A percentile compares a stretch with the other conserved stretches of the same genome.
Conservation (phyloP, 2,888 invertebrate species). For the Drosophila austrosaltans region DNA sequence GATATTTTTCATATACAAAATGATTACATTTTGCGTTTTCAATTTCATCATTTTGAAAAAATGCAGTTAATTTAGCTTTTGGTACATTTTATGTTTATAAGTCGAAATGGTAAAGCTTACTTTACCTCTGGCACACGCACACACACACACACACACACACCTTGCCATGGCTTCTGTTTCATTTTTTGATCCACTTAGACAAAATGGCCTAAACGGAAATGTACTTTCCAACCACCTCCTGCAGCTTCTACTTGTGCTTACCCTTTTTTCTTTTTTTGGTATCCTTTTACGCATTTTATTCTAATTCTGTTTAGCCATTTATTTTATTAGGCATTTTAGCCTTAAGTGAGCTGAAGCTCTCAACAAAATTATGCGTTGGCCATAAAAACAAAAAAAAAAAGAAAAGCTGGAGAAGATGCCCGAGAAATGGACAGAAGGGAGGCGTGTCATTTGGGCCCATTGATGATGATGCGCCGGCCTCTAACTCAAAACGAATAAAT, state of each 20-base stretch:
- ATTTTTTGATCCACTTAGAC: not conserved
- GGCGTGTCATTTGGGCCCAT: conserved; percentile 33
- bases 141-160: not conserved
- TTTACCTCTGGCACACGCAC: not conserved
- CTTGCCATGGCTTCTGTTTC: not conserved
- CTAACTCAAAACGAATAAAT: conserved; percentile 24
- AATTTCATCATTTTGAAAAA: not conserved
- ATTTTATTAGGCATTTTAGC: conserved; percentile 70
- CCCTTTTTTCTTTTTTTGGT: not conserved
- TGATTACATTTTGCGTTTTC: too few species aligned
- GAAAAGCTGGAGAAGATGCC: conserved; percentile 2
- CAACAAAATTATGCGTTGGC: conserved; percentile 74
- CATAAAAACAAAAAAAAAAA: conserved; percentile 53
- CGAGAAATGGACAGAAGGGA: conserved; percentile 43
- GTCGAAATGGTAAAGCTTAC: too few species aligned
- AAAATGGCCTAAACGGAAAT: not conserved
- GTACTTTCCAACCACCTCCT: not conserved
- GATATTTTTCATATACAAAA: too few species aligned
- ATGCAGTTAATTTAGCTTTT: too few species aligned
- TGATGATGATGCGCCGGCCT: conserved; percentile 2
- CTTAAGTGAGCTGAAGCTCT: conserved; percentile 43
- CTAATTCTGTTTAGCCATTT: conserved; percentile 77
- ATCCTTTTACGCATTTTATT: conserved; percentile 53
- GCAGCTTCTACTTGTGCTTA: not conserved
- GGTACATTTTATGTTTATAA: too few species aligned